Base-by-base conservation (phyloP, 2,888 invertebrate species). In the Hemithea aestivaria region DNA sequence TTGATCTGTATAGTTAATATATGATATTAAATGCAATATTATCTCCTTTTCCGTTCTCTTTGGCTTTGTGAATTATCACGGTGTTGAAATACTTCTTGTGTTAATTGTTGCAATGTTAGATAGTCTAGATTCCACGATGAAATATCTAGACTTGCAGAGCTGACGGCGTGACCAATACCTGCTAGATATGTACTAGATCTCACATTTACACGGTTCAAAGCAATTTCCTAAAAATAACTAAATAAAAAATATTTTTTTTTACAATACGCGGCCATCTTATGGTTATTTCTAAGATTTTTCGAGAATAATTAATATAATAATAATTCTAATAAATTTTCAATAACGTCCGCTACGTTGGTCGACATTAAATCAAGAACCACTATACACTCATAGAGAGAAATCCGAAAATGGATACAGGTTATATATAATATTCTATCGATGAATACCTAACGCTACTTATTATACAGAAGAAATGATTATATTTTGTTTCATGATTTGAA, bases 371-470 rank as follows among this genome's bases (percentile, higher is more conserved):
- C 75, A 84, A 83, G 82, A 84, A 80, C 80, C 83, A 81, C 84
- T 85, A 85, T 85, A 85, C 83, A 84, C 79, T 84, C 80, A 84
- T 85, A 85, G 85, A 85, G 85, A 87, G 85, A 84, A 85, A 82
- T 83, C 84, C 85, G 75, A 84, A 81, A 80, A 72, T 82, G 83
- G 82, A 84, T 85, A 85, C 82, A 79, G 80, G 75, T 85, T 84
- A 80, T 76, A 82, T 83, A 83, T 83, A 82, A 79, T n/a, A 16
- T 81, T 84, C 79, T 82, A 80, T 82, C 80, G 77, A 75, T 81
- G 80, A 84, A 79, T 83, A 73, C 73, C 84, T 83, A 83, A 73
- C 51, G 49, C 85, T 85, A 85, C 78, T 67, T 79, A 62, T 73
- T 82, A 75, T 81, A 85, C 83, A 83, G 75, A 82, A 79, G 74